Evolutionary conservation across 2,888 invertebrate species (phyloP).

Genomic region (Chalcosyrphus nemorum): DNA sequence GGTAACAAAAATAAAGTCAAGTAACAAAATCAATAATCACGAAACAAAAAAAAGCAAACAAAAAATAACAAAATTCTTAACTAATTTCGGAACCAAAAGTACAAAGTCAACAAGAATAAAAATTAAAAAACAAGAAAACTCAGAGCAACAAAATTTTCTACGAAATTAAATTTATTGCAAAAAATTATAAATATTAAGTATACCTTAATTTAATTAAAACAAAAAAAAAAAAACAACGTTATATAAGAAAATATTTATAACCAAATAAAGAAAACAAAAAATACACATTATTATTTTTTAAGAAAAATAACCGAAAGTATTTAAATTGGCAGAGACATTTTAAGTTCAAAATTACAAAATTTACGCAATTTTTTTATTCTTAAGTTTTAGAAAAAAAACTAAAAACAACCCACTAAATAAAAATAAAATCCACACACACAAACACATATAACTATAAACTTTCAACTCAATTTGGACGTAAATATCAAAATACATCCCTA

Average conservation of each 20-base stretch:
- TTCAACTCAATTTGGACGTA: conserved; percentile 58
- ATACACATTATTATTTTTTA: conserved; percentile 2
- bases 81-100: conserved; percentile 70
- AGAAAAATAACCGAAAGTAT: neutral
- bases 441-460: conserved; percentile 40
- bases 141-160: conserved; percentile 68
- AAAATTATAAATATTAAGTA: conserved; percentile 21
- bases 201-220: conserved; percentile 27
- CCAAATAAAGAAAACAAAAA: conserved; percentile 5
- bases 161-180: conserved; percentile 61
- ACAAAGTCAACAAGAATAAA: conserved; percentile 61
- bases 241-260: conserved; percentile 40
- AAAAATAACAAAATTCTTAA: conserved; percentile 55
- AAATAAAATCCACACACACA: conserved; percentile 36
- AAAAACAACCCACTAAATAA: conserved; percentile 23
- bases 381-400: conserved; percentile 1
- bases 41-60: conserved; percentile 40
- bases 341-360: conserved; percentile 36
- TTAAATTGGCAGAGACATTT: conserved; percentile 26
- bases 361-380: neutral
- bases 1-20: conserved; percentile 34
- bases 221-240: conserved; percentile 20
- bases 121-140: conserved; percentile 16
- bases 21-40: conserved; percentile 72
- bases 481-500: conserved; percentile 79